Evolutionary conservation across 2,888 invertebrate genomes (phyloP), one percentile per base, ranked within the genome.

Genomic region (Cenopis cana): DNA sequence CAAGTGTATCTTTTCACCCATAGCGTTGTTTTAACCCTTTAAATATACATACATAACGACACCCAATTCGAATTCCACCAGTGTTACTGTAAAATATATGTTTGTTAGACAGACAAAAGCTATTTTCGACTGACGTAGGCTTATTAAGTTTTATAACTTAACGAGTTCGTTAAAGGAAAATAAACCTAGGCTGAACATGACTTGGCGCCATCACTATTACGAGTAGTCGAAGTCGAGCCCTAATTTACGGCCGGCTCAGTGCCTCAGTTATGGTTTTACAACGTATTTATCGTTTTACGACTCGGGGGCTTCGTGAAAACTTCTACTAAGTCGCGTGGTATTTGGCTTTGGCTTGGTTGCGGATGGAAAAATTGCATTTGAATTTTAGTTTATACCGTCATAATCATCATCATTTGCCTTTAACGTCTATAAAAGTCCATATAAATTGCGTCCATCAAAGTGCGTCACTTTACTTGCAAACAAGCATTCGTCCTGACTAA

Each of bases 271-370:
- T 91, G 90, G 90, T 88, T 92, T 92, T 92, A 93, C 89, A 89
- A 84, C 90, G 87, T 90, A 91, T 92, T 93, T 91, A 93, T 93
- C 83, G 89, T 79, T 93, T 92, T 92, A 93, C 85, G 88, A 85
- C 85, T 77, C 86, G 52, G 46, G 68, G 20, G 54, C 38, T 68
- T 57, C 57, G 64, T 69, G 62, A 60, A 41, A 72, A 64, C 54
- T 69, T 46, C 41, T 46, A 61, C 55, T 50, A 57, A 59, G 59
- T 52, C 36, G 64, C n/a, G 38, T 12, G 52, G 41, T 57, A 62
- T 70, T 68, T 70, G 24, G 24, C 24, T 24, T 60, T 62, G 9
- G 36, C 11, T 56, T 12, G 11, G 12, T 41, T 20, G 38, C 36
- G 24, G 24, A 18, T 41, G 20, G 17, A n/a, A 33, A 8, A 33